Conservation (phyloP, 2,113 vertebrate genomes). For the Dicaeum eximium region DNA sequence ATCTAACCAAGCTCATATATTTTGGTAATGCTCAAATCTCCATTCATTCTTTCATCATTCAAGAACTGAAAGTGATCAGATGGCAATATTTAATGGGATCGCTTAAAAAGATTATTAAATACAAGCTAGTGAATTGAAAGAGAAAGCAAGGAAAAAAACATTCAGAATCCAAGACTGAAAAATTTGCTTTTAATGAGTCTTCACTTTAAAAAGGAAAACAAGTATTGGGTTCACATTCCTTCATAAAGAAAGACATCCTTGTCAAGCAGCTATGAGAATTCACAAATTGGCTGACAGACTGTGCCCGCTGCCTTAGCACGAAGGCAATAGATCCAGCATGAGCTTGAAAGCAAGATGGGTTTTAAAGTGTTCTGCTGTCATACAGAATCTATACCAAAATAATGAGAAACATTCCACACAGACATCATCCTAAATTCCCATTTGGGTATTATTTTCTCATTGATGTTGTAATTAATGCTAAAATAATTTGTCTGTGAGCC, state of each 20-base stretch:
- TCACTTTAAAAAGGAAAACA: conserved; percentile 1
- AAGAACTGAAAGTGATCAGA: not conserved
- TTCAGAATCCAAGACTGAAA: not conserved
- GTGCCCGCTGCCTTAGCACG: not conserved
- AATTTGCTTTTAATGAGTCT: not conserved
- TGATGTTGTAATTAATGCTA: conserved; percentile 59
- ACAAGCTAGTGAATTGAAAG: not conserved
- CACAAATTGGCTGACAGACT: not conserved
- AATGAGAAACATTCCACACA: conserved; percentile 18
- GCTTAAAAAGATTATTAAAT: not conserved
- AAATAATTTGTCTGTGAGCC: conserved; percentile 24
- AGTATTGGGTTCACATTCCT: not conserved
- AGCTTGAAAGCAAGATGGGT: not conserved
- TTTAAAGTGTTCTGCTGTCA: conserved; percentile 22
- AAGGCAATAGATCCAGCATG: not conserved
- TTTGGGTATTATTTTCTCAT: conserved; percentile 42
- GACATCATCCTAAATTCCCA: conserved; percentile 24
- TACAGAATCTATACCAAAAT: conserved; percentile 10
- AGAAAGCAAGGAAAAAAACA: not conserved
- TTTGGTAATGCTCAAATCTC: not conserved
- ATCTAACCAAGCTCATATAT: not conserved
- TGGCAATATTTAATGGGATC: not conserved
- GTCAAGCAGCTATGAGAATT: not conserved
- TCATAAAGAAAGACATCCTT: not conserved
- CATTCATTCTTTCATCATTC: not conserved